Conservation (phyloP, 2,888 invertebrate genomes). For the Lypha dubia region DNA sequence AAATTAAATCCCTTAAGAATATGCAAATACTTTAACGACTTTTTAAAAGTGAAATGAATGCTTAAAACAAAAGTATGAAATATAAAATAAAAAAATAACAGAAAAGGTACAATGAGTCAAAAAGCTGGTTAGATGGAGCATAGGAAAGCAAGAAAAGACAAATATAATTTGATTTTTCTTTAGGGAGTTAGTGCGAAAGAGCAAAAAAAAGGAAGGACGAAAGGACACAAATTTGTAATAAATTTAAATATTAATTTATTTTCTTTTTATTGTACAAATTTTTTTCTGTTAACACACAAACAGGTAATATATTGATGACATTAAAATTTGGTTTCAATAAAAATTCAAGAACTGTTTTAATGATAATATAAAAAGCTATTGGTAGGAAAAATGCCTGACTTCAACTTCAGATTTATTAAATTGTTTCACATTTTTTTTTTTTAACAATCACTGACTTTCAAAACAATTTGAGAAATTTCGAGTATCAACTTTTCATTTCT, state of each 20-base stretch:
- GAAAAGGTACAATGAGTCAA: neutral
- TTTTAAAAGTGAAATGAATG: constrained; percentile 81
- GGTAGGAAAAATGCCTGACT: too few species aligned
- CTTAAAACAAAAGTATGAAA: constrained; percentile 41
- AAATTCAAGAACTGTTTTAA: too few species aligned
- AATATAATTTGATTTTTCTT: constrained; percentile 48
- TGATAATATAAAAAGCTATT: too few species aligned
- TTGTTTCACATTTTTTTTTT: too few species aligned
- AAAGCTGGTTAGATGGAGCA: neutral
- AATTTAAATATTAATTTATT: constrained; percentile 50
- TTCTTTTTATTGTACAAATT: neutral
- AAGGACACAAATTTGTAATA: constrained; percentile 24
- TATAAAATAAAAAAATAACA: constrained; percentile 17
- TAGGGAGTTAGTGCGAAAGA: too few species aligned
- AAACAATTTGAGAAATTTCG: too few species aligned
- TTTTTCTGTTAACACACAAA: neutral
- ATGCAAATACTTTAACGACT: constrained; percentile 81
- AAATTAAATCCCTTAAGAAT: constrained; percentile 76
- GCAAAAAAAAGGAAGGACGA: constrained; percentile 4
- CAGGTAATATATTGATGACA: too few species aligned
- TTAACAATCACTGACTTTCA: too few species aligned
- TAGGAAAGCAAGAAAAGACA: neutral
- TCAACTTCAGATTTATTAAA: too few species aligned
- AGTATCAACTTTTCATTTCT: too few species aligned
- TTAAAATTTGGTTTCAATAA: too few species aligned